Percentiles rank a stretch among this genome's conserved stretches.
These are phyloP conservation scores for Phoebastria nigripes DNA, from an alignment of 2,797 vertebrate species.

Conservation along the genomic window DNA sequence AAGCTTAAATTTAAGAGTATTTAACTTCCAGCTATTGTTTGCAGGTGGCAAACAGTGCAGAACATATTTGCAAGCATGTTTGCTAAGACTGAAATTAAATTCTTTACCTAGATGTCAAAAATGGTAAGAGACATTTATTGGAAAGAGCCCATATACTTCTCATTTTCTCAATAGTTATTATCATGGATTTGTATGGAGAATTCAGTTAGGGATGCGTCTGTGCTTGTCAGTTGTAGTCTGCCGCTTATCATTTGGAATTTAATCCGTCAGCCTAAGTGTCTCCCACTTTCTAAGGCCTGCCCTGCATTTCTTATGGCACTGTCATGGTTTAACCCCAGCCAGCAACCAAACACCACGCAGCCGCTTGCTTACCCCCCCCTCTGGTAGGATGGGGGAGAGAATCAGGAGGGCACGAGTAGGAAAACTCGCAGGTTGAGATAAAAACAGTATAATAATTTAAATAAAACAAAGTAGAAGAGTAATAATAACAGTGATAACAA, in stretches of 20 bases:
- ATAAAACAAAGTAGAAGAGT: too few relatives aligned
- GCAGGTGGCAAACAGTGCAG: not conserved
- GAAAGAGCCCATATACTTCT: not conserved
- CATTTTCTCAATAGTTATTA: not conserved
- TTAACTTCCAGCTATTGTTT: not conserved
- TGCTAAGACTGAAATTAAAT: not conserved
- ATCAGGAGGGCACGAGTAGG: too few relatives aligned
- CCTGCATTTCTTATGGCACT: not conserved
- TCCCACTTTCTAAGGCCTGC: not conserved
- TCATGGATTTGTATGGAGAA: not conserved
- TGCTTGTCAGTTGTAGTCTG: not conserved
- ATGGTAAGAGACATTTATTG: not conserved
- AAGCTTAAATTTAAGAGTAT: not conserved
- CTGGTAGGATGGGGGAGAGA: too few relatives aligned
- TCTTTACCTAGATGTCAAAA: not conserved
- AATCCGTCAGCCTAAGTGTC: not conserved
- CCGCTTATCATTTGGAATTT: not conserved
- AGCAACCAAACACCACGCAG: too few relatives aligned
- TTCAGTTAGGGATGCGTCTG: not conserved
- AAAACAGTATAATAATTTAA: too few relatives aligned
- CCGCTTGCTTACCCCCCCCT: too few relatives aligned
- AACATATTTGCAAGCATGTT: not conserved
- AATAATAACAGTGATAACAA: too few relatives aligned
- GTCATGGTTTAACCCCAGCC: too few relatives aligned
- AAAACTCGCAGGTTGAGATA: too few relatives aligned